Percentiles rank a stretch among this genome's conserved stretches.
Conservation (phyloP, 1,140 invertebrate species). For the Drosophila novamexicana region DNA sequence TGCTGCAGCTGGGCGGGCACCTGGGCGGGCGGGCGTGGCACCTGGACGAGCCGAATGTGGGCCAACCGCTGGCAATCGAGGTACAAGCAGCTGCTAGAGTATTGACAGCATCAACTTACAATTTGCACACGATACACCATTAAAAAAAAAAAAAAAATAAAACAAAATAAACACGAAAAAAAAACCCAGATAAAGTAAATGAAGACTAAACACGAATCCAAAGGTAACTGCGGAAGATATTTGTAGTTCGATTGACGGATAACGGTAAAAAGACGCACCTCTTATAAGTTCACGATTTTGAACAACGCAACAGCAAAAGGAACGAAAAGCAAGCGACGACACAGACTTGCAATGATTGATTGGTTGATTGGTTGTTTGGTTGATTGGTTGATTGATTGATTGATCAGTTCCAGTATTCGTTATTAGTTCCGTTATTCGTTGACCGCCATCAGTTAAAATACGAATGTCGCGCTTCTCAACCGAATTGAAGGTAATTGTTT, state of each 20-base stretch:
- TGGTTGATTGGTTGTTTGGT: not conserved
- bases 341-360: not conserved
- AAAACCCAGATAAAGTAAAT: not conserved
- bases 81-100: not conserved
- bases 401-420: slow-evolving; percentile 6
- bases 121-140: slow-evolving; percentile 19
- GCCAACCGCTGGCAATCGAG: slow-evolving; percentile 7
- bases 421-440: not conserved
- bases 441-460: not conserved
- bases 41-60: not conserved
- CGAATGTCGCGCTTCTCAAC: not conserved
- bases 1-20: not conserved
- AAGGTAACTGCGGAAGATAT: slow-evolving; percentile 16
- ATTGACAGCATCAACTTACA: slow-evolving; percentile 3
- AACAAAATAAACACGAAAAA: not conserved
- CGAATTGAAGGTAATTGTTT: slow-evolving; percentile 4
- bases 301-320: slow-evolving; percentile 36
- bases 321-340: slow-evolving; percentile 17
- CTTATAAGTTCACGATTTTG: slow-evolving; percentile 40
- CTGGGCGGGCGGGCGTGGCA: not conserved
- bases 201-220: slow-evolving; percentile 5
- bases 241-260: not conserved
- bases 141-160: slow-evolving; percentile 1
- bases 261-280: not conserved
- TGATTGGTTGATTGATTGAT: slow-evolving; percentile 10